Conservation (phyloP, 2,797 vertebrate species). For the Carcharodon carcharias region DNA sequence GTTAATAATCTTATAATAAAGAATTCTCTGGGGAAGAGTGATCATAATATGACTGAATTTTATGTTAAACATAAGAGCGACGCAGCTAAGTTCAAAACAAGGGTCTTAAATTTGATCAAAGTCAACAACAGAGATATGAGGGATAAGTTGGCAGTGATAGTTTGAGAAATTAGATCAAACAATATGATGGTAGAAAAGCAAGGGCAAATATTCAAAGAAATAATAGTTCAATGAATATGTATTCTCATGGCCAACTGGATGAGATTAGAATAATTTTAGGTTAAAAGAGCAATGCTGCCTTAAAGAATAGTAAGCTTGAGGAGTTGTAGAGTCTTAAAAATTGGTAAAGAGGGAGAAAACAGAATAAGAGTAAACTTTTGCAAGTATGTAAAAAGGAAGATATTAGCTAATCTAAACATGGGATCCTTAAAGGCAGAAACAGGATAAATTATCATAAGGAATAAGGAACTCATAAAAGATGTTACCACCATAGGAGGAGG, state of each 20-base stretch:
- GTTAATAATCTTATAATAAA: background rate
- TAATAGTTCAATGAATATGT: no score
- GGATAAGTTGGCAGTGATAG: background rate
- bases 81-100: background rate
- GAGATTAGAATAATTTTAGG: background rate
- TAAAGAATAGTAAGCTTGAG: background rate
- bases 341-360: background rate
- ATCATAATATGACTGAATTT: background rate
- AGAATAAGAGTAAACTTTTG: background rate
- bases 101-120: background rate
- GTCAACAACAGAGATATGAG: background rate
- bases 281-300: background rate
- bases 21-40: background rate
- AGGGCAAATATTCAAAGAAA: background rate
- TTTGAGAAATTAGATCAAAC: background rate
- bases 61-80: background rate
- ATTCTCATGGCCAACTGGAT: no score
- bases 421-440: no score
- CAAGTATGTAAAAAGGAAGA: background rate
- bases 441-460: no score
- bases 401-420: background rate
- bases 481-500: no score
- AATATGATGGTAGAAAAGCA: background rate
- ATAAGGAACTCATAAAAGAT: no score
- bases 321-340: background rate